phyloP scores from a whole-genome alignment of 53 echinoderm and acorn worm species.

The Glandiceps talaboti region DNA sequence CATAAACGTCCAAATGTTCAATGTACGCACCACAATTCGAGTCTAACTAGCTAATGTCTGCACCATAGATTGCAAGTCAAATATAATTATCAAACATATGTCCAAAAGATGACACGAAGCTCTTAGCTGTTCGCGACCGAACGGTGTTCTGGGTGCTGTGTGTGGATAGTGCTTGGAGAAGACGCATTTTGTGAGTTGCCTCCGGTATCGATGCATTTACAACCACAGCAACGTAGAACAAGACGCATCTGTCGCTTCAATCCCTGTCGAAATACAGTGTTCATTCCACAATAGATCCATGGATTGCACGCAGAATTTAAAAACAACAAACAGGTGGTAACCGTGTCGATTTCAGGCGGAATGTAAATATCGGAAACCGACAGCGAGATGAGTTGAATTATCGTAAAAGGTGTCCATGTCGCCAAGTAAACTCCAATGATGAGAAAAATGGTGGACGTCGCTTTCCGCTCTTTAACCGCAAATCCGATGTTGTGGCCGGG shows the following conservation, averaged over 20 bases:
- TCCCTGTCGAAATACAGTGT: constrained; percentile 9
- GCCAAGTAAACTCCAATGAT: constrained; percentile 13
- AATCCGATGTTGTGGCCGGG: constrained; percentile 15
- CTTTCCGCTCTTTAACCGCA: constrained; percentile 13
- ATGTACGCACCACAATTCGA: too few relatives aligned
- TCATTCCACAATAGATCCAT: constrained; percentile 26
- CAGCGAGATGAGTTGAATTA: constrained; percentile 3
- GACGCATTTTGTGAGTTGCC: not conserved
- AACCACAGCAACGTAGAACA: not conserved
- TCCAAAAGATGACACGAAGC: too few relatives aligned
- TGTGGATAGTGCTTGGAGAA: not conserved
- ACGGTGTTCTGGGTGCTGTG: not conserved
- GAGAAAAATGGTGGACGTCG: constrained; percentile 16
- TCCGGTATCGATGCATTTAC: not conserved
- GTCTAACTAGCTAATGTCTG: too few relatives aligned
- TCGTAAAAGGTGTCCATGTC: constrained; percentile 17
- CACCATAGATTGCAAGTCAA: too few relatives aligned
- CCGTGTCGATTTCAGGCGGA: not conserved
- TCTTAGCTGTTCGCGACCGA: not conserved
- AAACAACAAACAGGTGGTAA: constrained; percentile 17
- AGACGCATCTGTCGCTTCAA: constrained; percentile 5
- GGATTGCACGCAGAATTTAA: constrained; percentile 21
- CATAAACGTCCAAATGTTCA: too few relatives aligned
- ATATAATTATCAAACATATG: too few relatives aligned
- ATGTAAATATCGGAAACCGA: not conserved